phyloP scores from a whole-genome alignment of 1,140 invertebrate genomes.

The Pectinophora gossypiella region DNA sequence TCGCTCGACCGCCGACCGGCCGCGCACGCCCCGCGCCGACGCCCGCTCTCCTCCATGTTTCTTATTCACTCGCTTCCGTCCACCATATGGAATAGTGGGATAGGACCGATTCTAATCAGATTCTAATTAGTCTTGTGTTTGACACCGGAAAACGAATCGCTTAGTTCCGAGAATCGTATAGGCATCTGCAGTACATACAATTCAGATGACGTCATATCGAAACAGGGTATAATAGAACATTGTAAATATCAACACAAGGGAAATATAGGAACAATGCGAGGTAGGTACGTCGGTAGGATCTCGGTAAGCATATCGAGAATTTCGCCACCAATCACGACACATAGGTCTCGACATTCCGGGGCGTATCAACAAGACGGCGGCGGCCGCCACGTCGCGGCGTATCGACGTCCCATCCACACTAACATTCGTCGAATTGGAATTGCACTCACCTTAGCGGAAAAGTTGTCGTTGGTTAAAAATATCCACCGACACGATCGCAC shows the following conservation, averaged over 20 bases:
- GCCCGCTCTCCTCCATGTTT: slow-evolving; percentile 63
- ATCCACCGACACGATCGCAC: slow-evolving; percentile 66
- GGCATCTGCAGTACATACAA: background rate
- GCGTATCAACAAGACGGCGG: slow-evolving; percentile 40
- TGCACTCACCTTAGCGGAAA: slow-evolving; percentile 62
- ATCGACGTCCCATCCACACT: slow-evolving; percentile 28
- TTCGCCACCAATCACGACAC: slow-evolving; percentile 11
- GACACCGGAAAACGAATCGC: background rate
- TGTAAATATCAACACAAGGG: background rate
- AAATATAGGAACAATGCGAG: background rate
- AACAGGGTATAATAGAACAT: background rate
- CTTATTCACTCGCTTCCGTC: slow-evolving; percentile 57
- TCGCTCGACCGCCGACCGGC: slow-evolving; percentile 53
- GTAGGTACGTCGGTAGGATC: background rate
- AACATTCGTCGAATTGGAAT: slow-evolving; percentile 42
- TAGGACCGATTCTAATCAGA: slow-evolving; percentile 54
- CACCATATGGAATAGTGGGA: slow-evolving; percentile 64
- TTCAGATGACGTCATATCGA: slow-evolving; percentile 22
- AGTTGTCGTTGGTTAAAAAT: slow-evolving; percentile 59
- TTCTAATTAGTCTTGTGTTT: slow-evolving; percentile 26
- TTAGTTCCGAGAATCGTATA: background rate
- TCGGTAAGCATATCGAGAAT: background rate
- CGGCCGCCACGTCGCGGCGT: slow-evolving; percentile 57
- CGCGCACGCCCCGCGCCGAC: slow-evolving; percentile 59
- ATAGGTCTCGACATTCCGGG: slow-evolving; percentile 36